Conservation (phyloP, 2,113 vertebrate genomes). For the Archocentrus centrarchus region DNA sequence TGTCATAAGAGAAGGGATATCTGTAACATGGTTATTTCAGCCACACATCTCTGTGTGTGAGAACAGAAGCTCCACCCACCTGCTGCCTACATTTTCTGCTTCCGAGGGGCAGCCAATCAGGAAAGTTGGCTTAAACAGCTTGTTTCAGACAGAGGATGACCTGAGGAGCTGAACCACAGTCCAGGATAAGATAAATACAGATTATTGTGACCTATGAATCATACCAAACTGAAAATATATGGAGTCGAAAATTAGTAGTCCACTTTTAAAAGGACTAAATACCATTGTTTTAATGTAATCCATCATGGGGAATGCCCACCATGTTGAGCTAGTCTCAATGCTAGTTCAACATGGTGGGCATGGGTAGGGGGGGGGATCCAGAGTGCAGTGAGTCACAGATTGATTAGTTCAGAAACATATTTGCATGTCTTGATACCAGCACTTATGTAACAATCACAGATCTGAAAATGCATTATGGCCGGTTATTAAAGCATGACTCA, state of each 20-base stretch:
- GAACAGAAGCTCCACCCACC: background rate
- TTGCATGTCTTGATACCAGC: slow-evolving; percentile 15
- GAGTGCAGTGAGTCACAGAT: slow-evolving; percentile 11
- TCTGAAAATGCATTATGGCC: slow-evolving; percentile 9
- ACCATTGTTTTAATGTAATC: background rate
- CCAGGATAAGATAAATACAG: background rate
- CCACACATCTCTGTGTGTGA: background rate
- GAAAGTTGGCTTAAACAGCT: background rate
- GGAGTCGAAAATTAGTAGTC: rapidly evolving
- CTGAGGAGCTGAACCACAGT: background rate
- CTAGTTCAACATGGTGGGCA: too few species aligned
- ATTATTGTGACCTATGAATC: background rate
- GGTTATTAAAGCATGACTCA: slow-evolving; percentile 44
- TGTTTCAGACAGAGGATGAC: background rate
- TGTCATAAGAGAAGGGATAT: background rate
- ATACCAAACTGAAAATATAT: background rate
- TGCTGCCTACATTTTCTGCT: background rate
- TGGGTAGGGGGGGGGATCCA: background rate
- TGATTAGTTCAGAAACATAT: slow-evolving; percentile 16
- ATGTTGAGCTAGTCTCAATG: background rate
- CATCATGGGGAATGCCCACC: background rate
- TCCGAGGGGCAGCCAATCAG: background rate
- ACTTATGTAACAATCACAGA: slow-evolving; percentile 5
- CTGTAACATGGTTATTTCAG: background rate
- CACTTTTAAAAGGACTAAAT: background rate